Percentiles rank a stretch among this genome's conserved stretches.
These are phyloP conservation scores for Sweltsa coloradensis DNA, from an alignment of 1,140 invertebrate species.

Conservation along the genomic window DNA sequence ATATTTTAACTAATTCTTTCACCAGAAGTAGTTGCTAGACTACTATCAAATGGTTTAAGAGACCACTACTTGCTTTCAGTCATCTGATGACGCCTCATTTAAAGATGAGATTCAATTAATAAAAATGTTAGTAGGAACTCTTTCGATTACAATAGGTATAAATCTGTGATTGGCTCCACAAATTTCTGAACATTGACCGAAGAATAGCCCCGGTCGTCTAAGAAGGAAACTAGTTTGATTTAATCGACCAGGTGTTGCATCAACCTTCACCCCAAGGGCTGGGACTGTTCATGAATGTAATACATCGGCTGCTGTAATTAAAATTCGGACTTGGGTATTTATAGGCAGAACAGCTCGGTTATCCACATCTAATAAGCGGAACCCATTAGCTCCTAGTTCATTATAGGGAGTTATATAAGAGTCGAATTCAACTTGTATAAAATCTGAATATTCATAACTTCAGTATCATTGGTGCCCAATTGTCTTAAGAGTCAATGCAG, in stretches of 20 bases:
- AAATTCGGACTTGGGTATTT: conserved; percentile 39
- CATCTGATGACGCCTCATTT: no score
- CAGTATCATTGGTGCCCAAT: conserved; percentile 57
- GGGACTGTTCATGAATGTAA: conserved; percentile 56
- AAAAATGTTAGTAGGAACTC: no score
- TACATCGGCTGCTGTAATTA: conserved; percentile 47
- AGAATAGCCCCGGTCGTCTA: conserved; percentile 44
- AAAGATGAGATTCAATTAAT: no score
- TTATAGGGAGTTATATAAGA: conserved; percentile 48
- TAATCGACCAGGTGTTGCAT: conserved; percentile 50
- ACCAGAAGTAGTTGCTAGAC: no score
- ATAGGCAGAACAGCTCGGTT: conserved; percentile 42
- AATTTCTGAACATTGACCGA: conserved; percentile 67
- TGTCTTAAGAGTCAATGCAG: conserved; percentile 40
- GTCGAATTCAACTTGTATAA: conserved; percentile 45
- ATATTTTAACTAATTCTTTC: no score
- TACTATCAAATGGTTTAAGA: no score
- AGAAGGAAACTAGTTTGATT: conserved; percentile 45
- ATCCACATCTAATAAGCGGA: conserved; percentile 50
- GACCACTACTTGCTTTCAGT: no score
- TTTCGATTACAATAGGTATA: conserved; percentile 61
- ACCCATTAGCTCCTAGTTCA: conserved; percentile 28
- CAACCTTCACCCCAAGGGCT: conserved; percentile 45
- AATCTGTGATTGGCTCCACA: conserved; percentile 63
- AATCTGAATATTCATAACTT: conserved; percentile 50